Evolutionary conservation across 2,797 vertebrate genomes (phyloP).

Genomic region (Argya squamiceps): DNA sequence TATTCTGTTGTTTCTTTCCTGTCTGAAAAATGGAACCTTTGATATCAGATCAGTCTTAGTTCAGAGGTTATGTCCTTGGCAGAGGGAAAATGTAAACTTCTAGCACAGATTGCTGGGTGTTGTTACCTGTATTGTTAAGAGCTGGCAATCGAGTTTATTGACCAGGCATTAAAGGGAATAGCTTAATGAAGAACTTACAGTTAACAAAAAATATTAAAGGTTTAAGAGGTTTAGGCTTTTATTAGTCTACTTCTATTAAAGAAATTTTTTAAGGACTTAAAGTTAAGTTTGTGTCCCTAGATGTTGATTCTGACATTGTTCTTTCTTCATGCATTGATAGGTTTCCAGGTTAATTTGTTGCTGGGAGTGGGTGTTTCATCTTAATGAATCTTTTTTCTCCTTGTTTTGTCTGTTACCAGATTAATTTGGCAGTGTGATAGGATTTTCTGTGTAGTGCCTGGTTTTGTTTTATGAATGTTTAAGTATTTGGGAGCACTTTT

Average conservation of each 20-base stretch:
- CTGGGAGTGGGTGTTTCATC: background rate
- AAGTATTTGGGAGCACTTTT: background rate
- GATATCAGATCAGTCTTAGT: background rate
- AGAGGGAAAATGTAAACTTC: background rate
- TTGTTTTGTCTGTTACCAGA: background rate
- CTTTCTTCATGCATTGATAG: background rate
- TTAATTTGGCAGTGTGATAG: background rate
- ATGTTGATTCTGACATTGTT: background rate
- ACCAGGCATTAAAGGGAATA: background rate
- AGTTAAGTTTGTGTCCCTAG: background rate
- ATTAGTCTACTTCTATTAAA: background rate
- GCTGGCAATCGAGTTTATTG: background rate
- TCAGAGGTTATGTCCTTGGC: background rate
- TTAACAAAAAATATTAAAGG: background rate
- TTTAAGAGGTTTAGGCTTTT: background rate
- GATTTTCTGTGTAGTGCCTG: background rate
- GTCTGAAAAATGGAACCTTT: background rate
- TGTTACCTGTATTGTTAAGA: background rate
- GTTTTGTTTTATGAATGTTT: background rate
- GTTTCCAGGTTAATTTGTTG: background rate
- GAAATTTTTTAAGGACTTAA: background rate
- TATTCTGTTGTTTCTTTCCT: background rate
- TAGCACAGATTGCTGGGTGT: background rate
- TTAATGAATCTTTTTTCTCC: background rate
- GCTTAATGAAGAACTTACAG: background rate